Evolutionary conservation across 2,113 vertebrate species (phyloP).

Genomic region (Muntiacus reevesi): DNA sequence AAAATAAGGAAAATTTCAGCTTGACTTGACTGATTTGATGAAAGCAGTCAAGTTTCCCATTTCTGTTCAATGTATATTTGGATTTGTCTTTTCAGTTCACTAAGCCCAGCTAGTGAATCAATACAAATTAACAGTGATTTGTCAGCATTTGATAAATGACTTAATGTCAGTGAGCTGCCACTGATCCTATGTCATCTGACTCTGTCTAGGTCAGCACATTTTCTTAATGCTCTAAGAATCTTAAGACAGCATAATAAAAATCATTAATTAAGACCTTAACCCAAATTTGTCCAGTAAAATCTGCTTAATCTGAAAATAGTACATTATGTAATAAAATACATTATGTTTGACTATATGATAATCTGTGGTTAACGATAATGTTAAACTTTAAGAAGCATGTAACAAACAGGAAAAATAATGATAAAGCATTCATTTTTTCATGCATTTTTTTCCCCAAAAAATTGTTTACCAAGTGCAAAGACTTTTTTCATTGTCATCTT

Average conservation of each 20-base stretch:
- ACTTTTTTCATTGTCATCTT: background rate
- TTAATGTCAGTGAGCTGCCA: background rate
- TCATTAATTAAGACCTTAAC: background rate
- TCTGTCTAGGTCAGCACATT: background rate
- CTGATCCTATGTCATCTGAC: constrained; percentile 42
- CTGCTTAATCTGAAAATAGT: background rate
- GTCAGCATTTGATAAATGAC: constrained; percentile 59
- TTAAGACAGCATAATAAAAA: background rate
- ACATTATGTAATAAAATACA: background rate
- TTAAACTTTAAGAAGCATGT: background rate
- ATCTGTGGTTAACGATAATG: background rate
- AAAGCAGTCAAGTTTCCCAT: background rate
- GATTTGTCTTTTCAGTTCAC: constrained; percentile 37
- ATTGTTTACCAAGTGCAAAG: background rate
- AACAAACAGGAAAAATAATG: background rate
- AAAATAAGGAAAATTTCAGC: background rate
- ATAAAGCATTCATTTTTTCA: background rate
- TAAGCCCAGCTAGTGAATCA: constrained; percentile 49
- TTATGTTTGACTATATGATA: background rate
- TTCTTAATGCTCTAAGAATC: background rate
- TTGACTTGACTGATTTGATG: background rate
- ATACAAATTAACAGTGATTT: constrained; percentile 68
- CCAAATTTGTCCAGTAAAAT: accelerated
- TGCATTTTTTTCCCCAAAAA: background rate
- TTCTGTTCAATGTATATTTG: background rate